phyloP scores from a whole-genome alignment of 2,113 vertebrate species.

The Rousettus leschenaultii region DNA sequence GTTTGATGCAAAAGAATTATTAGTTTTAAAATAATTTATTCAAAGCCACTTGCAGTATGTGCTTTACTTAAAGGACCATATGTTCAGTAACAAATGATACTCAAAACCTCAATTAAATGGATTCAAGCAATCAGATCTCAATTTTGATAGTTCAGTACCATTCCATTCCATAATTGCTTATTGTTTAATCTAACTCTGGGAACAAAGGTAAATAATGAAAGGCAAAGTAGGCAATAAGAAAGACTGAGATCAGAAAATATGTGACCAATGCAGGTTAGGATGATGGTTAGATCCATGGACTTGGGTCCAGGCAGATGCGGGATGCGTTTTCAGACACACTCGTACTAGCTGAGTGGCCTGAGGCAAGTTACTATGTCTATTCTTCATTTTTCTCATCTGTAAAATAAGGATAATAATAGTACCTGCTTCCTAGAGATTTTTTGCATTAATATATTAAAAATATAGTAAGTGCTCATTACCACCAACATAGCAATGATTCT shows the following conservation, averaged over 20 bases:
- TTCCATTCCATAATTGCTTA: neutral
- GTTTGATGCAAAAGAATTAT: conserved; percentile 29
- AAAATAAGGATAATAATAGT: neutral
- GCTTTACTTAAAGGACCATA: neutral
- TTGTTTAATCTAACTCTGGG: neutral
- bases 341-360: neutral
- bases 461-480: neutral
- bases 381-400: conserved; percentile 21
- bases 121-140: neutral
- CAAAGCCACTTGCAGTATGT: neutral
- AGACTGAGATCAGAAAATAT: neutral
- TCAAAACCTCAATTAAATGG: neutral
- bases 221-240: neutral
- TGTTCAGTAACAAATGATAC: neutral
- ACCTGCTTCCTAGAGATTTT: neutral
- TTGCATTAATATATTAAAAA: conserved; percentile 2
- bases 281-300: neutral
- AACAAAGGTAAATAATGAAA: neutral
- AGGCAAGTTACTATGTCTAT: neutral
- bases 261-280: neutral
- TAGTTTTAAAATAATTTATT: conserved; percentile 7
- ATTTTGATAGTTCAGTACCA: neutral
- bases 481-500: neutral
- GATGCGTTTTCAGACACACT: neutral
- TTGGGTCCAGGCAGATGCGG: neutral